Evolutionary conservation across 2,797 vertebrate species (phyloP).

Genomic region (Nyctalus aviator): DNA sequence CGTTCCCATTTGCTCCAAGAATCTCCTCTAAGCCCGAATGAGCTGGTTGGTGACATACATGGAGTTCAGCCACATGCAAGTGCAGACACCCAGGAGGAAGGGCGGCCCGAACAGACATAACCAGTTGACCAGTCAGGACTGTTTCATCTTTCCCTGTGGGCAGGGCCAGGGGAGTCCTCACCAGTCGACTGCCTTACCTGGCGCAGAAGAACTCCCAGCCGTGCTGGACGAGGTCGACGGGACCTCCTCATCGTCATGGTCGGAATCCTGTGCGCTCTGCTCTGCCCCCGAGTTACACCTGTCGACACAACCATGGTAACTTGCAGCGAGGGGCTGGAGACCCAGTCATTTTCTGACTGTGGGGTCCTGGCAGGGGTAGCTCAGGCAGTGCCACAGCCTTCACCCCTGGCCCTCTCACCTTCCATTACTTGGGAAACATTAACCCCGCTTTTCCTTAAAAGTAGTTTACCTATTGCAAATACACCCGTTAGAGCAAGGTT

Average conservation of each 20-base stretch:
- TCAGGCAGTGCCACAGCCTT: background rate
- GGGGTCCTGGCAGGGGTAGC: background rate
- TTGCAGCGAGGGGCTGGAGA: background rate
- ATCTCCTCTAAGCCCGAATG: background rate
- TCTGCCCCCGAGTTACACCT: conserved; percentile 66
- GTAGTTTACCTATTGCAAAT: background rate
- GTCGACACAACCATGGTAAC: conserved; percentile 7
- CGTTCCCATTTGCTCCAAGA: background rate
- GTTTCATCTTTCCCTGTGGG: background rate
- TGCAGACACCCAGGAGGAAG: background rate
- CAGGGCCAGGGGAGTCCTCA: background rate
- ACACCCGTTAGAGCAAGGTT: background rate
- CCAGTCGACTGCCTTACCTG: conserved; percentile 88
- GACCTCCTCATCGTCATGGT: conserved; percentile 41
- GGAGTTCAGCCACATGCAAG: background rate
- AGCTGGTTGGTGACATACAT: background rate
- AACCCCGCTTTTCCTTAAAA: background rate
- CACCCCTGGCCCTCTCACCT: background rate
- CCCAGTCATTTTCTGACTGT: background rate
- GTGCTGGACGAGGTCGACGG: conserved; percentile 78
- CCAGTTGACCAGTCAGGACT: background rate
- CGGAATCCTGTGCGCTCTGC: conserved; percentile 24
- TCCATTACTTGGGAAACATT: background rate
- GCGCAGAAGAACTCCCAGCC: conserved; percentile 84
- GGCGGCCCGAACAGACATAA: background rate